Conservation (phyloP, 2,888 invertebrate genomes). For the Ichneumoninae sp. region DNA sequence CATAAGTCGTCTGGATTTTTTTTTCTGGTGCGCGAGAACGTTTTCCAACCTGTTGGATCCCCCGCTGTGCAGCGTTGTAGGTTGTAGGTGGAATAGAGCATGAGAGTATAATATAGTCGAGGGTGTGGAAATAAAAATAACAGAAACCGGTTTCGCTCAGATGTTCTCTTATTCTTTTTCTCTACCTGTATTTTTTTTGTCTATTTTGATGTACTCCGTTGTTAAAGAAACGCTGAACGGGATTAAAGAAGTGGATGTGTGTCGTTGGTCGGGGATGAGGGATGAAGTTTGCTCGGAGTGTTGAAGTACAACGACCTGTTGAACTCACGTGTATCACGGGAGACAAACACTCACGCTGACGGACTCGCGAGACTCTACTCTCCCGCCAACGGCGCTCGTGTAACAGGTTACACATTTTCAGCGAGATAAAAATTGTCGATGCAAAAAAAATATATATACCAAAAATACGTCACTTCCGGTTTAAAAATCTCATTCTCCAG, state of each 20-base stretch:
- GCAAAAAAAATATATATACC: background rate
- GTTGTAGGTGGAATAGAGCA: constrained; percentile 9
- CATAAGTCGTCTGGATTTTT: constrained; percentile 17
- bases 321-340: constrained; percentile 26
- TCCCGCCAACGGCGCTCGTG: background rate
- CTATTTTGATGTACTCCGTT: constrained; percentile 1
- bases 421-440: background rate
- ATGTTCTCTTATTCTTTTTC: constrained; percentile 39
- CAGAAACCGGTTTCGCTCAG: constrained; percentile 45
- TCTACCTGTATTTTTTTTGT: constrained; percentile 12
- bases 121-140: constrained; percentile 31
- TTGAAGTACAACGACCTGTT: constrained; percentile 38
- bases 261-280: constrained; percentile 15
- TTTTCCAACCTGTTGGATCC: constrained; percentile 57
- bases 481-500: background rate
- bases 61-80: constrained; percentile 15
- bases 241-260: background rate
- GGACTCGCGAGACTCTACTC: constrained; percentile 9
- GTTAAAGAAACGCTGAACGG: constrained; percentile 1
- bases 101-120: background rate
- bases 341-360: constrained; percentile 18
- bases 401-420: constrained; percentile 10
- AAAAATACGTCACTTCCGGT: background rate
- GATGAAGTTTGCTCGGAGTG: constrained; percentile 36
- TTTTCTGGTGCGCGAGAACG: background rate